phyloP scores from a whole-genome alignment of 2,113 vertebrate genomes.

The Carassius auratus region DNA sequence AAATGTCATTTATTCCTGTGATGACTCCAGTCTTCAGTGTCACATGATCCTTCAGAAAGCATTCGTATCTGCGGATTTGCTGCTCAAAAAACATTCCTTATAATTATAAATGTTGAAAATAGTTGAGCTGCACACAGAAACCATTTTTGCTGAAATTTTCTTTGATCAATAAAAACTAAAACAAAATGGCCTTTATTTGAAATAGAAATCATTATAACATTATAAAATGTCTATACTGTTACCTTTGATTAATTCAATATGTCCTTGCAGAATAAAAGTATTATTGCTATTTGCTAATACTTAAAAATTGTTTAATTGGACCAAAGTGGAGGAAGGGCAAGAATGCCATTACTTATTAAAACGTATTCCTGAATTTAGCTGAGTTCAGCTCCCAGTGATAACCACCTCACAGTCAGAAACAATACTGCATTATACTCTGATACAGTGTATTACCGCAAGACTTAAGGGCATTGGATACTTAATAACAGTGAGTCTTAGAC shows the following conservation, averaged over 20 bases:
- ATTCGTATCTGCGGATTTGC: neutral
- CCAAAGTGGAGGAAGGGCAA: neutral
- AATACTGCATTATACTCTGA: slow-evolving; percentile 20
- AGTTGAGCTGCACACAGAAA: neutral
- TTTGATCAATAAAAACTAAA: neutral
- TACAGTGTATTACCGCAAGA: slow-evolving; percentile 9
- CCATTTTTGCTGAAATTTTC: neutral
- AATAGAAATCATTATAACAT: too few species aligned
- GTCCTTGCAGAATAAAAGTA: too few species aligned
- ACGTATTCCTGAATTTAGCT: neutral
- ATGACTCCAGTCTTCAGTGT: neutral
- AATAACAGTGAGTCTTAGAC: slow-evolving; percentile 8
- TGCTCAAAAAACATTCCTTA: neutral
- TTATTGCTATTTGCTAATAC: neutral
- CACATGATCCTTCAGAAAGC: neutral
- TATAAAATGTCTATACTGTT: too few species aligned
- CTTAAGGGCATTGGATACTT: slow-evolving; percentile 41
- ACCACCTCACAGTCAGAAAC: neutral
- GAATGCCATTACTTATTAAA: neutral
- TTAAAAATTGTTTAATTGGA: neutral
- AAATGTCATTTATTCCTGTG: neutral
- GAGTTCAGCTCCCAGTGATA: neutral
- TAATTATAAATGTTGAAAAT: neutral
- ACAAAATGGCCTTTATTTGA: too few species aligned
- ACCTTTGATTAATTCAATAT: too few species aligned